Conservation (phyloP, 2,888 invertebrate genomes). For the Epirrita christyi region DNA sequence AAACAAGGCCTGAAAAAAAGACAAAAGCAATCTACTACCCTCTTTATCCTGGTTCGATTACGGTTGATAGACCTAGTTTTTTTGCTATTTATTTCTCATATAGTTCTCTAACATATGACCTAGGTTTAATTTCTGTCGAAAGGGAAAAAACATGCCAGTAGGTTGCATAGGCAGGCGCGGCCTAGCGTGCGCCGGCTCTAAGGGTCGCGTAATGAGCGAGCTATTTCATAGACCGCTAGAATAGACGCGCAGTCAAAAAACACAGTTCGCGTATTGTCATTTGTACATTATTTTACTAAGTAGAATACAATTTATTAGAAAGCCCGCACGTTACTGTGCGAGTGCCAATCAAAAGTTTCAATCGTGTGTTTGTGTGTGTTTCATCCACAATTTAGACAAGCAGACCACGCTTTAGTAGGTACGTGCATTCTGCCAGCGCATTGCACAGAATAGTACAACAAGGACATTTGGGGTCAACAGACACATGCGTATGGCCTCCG, state of each 20-base stretch:
- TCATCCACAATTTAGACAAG: no score
- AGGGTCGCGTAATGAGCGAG: slow-evolving; percentile 21
- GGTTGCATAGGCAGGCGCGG: no score
- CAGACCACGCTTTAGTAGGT: slow-evolving; percentile 22
- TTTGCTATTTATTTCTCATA: no score
- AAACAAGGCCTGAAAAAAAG: no score
- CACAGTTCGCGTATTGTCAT: slow-evolving; percentile 28
- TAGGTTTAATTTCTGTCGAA: no score
- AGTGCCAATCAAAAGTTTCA: slow-evolving; percentile 21
- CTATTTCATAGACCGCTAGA: slow-evolving; percentile 27
- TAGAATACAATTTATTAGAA: slow-evolving; percentile 22
- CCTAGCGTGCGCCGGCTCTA: background rate
- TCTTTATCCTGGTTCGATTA: no score
- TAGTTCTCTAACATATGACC: no score
- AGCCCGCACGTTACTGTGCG: slow-evolving; percentile 25
- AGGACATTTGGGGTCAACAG: background rate
- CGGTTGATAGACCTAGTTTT: no score
- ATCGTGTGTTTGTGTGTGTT: no score
- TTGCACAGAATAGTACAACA: background rate
- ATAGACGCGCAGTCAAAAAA: slow-evolving; percentile 22
- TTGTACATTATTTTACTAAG: slow-evolving; percentile 25
- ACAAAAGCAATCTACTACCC: no score
- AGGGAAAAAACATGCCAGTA: no score
- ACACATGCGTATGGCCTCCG: no score
- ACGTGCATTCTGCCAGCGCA: slow-evolving; percentile 10